A percentile compares a stretch with the other conserved stretches of the same genome.
Evolutionary conservation across 2,113 vertebrate genomes (phyloP).

Genomic region (Girardinichthys multiradiatus): DNA sequence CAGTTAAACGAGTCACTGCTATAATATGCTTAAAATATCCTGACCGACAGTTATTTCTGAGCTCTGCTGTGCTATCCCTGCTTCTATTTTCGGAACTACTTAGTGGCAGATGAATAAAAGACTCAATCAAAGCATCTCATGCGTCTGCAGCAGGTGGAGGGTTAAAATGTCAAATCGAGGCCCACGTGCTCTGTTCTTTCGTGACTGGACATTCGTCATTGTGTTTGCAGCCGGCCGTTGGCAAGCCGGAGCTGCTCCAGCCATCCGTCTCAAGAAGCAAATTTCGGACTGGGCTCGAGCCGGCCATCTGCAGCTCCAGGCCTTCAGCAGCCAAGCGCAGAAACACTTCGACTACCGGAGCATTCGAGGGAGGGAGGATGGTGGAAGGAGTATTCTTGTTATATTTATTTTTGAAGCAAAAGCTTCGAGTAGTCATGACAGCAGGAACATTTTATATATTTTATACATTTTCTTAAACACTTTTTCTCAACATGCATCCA

Average conservation of each 20-base stretch:
- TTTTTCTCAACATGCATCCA: neutral
- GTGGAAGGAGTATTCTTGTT: slow-evolving; percentile 17
- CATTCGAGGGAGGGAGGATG: slow-evolving; percentile 28
- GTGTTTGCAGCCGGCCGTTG: slow-evolving; percentile 76
- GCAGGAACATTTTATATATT: neutral
- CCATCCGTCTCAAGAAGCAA: slow-evolving; percentile 78
- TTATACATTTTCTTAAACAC: slow-evolving; percentile 1
- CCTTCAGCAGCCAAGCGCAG: slow-evolving; percentile 70
- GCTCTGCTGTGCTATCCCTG: slow-evolving; percentile 4
- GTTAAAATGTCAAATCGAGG: slow-evolving; percentile 39
- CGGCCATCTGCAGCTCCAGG: slow-evolving; percentile 79
- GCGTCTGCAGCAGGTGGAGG: slow-evolving; percentile 63
- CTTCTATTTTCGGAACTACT: slow-evolving; percentile 43
- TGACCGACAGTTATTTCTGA: slow-evolving; percentile 18
- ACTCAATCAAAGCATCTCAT: slow-evolving; percentile 33
- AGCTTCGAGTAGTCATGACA: slow-evolving; percentile 12
- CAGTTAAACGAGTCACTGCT: slow-evolving; percentile 3
- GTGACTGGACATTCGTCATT: slow-evolving; percentile 60
- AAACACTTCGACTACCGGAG: slow-evolving; percentile 41
- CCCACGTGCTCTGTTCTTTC: slow-evolving; percentile 26
- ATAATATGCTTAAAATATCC: slow-evolving; percentile 28
- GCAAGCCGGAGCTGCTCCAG: slow-evolving; percentile 75
- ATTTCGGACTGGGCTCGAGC: slow-evolving; percentile 72
- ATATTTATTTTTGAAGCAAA: slow-evolving; percentile 16
- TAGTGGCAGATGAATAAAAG: slow-evolving; percentile 45